Evolutionary conservation across 2,888 invertebrate species (phyloP).

Genomic region (Adineta ricciae): DNA sequence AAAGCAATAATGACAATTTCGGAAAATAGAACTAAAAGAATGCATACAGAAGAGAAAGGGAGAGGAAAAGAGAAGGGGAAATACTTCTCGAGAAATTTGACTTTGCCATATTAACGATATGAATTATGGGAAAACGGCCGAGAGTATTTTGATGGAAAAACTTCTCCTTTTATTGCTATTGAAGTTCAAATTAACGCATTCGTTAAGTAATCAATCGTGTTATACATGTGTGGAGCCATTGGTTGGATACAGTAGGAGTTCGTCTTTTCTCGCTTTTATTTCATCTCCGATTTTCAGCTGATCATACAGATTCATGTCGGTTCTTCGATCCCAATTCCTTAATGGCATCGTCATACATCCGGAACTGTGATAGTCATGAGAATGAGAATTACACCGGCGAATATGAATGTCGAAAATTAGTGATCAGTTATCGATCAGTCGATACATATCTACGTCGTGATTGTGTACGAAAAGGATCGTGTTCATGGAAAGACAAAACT

Average conservation of each 20-base stretch:
- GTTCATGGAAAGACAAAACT: not conserved
- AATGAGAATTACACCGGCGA: not conserved
- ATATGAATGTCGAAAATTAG: constrained; percentile 19
- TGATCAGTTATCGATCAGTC: not conserved
- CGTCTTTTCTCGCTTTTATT: too few species aligned
- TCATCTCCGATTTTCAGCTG: not conserved
- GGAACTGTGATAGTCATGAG: not conserved
- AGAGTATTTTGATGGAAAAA: not conserved
- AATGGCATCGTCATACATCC: not conserved
- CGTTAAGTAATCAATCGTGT: not conserved
- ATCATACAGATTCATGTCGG: not conserved
- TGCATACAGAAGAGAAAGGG: not conserved
- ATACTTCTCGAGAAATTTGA: not conserved
- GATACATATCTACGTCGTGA: constrained; percentile 16
- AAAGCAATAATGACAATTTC: not conserved
- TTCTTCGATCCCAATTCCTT: not conserved
- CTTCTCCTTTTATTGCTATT: not conserved
- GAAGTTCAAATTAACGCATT: not conserved
- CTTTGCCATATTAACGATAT: not conserved
- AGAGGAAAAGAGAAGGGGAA: not conserved
- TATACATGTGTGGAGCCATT: not conserved
- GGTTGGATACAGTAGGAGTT: not conserved
- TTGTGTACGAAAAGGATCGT: not conserved
- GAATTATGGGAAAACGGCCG: not conserved
- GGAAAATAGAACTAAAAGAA: not conserved